Percentiles rank a stretch among this genome's conserved stretches.
These are phyloP conservation scores for Cancer borealis DNA, from an alignment of 2,888 invertebrate genomes.

Conservation along the genomic window DNA sequence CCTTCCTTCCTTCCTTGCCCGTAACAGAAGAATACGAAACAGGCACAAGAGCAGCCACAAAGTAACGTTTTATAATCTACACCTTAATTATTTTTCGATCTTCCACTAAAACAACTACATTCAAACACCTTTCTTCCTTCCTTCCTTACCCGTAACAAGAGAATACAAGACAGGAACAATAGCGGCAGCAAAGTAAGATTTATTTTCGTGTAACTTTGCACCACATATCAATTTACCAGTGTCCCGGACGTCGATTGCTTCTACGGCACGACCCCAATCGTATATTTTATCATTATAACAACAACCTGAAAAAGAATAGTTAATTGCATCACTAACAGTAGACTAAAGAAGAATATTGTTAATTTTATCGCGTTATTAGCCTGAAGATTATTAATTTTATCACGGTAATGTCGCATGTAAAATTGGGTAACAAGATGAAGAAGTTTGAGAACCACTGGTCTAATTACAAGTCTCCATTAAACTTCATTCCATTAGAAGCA, in stretches of 20 bases:
- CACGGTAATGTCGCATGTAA: no score
- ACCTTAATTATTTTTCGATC: not conserved
- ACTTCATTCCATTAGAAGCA: no score
- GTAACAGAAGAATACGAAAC: no score
- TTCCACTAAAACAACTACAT: not conserved
- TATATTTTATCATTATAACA: not conserved
- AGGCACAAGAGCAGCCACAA: no score
- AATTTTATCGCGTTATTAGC: no score
- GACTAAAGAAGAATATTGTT: no score
- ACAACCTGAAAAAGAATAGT: not conserved
- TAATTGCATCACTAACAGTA: not conserved
- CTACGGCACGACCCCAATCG: not conserved
- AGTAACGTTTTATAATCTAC: no score
- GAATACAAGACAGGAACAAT: not conserved
- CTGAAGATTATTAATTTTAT: no score
- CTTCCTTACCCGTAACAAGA: not conserved
- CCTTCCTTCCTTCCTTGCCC: no score
- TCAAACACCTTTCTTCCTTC: not conserved
- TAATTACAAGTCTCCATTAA: no score
- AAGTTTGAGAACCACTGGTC: no score
- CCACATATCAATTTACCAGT: not conserved
- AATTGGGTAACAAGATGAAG: no score
- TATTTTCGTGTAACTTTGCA: not conserved
- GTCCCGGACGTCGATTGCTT: not conserved
- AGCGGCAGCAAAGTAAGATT: not conserved